Evolutionary conservation across 2,797 vertebrate species (phyloP), one percentile per base, ranked within the genome.

Genomic region (Furcifer pardalis): DNA sequence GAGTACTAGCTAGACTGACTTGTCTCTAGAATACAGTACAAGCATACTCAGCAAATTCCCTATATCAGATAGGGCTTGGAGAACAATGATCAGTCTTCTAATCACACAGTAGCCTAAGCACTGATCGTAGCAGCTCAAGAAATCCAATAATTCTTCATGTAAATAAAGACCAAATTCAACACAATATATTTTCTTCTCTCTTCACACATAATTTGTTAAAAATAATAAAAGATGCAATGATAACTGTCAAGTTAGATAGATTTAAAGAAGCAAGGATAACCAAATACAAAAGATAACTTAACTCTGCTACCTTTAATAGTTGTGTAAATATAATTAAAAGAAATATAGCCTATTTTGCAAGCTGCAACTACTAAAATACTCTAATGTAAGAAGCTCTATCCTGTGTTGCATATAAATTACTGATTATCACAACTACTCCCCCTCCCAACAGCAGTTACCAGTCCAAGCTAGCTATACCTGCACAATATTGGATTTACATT

Each of bases 41-140:
- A 15, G 85, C 60, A 7, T 77, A 81, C 89, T 87, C 86, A 87
- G 88, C 65, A 91, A 84, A 91, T 78, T 81, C 88, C 77, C 73
- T n/a, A 68, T 42, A 78, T 73, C 86, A 75, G 74, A 76, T 63
- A 30, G 77, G 25, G 74, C 90, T 65, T 30, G 87, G 89, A 88
- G 86, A 65, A 79, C 71, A 4, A 65, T 1, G 62, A 68, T 56
- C 69, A 87, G 88, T n/a, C 42, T 7, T 77, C 69, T 8, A 77
- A 82, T 12, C 32, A 2, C 23, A 13, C 35, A 13, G 12, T 25
- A 46, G 63, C 19, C 52, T 52, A 49, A 23, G 27, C 32, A 52
- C 49, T 52, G 49, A 65, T 37, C 1, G 78, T 42, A 77, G 17
- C 27, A 40, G 23, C 1, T 63, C 1, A 4, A 73, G 2, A 42